Base-by-base conservation (phyloP, 1,140 invertebrate species). In the Drosophila nigromelanica region DNA sequence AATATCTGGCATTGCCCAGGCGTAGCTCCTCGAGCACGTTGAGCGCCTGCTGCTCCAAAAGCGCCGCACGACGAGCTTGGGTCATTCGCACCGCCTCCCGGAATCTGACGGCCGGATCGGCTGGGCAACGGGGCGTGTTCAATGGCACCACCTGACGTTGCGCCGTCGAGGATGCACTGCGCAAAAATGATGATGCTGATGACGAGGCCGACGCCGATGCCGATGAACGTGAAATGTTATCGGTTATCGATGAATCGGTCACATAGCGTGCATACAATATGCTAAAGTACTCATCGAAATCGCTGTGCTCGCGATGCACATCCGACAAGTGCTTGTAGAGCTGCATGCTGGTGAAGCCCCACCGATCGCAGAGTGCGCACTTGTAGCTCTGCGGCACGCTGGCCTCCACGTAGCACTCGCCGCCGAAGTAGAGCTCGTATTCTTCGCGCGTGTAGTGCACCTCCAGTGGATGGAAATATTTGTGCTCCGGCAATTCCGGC, bases 311-410 rank as follows among this genome's bases (percentile, higher is more conserved):
- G 1, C n/a, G 45, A 58, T 80, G 78, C 6, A 0, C 1, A 0
- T 50, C 5, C 18, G 4, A 14, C 7, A 80, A 15, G 21, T 80
- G 78, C 10, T 14, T 21, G 21, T 56, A 56, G 14, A 80, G 48
- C 0, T 42, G 12, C 0, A 7, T 8, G 21, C 4, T 39, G 10
- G 15, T 72, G 2, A 77, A 51, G 1, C 78, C 78, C 3, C 3
- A 14, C 2, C 3, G 5, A 0, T 47, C 18, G 12, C 78, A 81
- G 0, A 81, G 15, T 3, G 69, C 78, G 21, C 78, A 81, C 43
- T 67, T 81, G n/a, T 74, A 81, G 59, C 78, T 81, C 69, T 81
- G 78, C 3, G 47, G 47, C 12, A 61, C 45, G 12, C 47, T 62
- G 8, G 40, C 4, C 3, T 7, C 15, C 18, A 8, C 12, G 21